Conservation (phyloP, 2,113 vertebrate genomes). For the Heteronetta atricapilla region DNA sequence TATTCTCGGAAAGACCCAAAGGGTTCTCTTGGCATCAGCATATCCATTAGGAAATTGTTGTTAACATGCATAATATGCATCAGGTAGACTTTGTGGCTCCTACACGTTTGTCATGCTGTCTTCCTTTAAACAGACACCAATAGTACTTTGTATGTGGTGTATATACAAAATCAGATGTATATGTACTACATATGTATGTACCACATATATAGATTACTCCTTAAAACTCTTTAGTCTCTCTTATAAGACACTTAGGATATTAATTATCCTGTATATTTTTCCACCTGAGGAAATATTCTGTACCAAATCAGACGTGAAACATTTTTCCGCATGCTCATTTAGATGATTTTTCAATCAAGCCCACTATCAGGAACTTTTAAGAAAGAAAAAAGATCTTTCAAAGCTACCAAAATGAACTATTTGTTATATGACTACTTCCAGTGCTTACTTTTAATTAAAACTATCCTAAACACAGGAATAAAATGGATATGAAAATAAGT, state of each 20-base stretch:
- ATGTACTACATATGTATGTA: neutral
- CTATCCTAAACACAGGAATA: neutral
- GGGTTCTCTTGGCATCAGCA: slow-evolving; percentile 2
- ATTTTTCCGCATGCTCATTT: neutral
- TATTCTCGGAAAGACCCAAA: slow-evolving; percentile 19
- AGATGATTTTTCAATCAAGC: slow-evolving; percentile 9
- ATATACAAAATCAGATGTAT: neutral
- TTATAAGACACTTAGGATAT: neutral
- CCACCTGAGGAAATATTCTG: neutral
- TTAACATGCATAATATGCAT: neutral
- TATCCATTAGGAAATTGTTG: neutral
- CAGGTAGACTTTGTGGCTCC: slow-evolving; percentile 9
- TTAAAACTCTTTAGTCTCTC: neutral
- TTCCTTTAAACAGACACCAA: neutral
- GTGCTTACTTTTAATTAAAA: slow-evolving; percentile 8
- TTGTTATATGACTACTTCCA: neutral
- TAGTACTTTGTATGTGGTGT: neutral
- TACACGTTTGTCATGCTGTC: neutral
- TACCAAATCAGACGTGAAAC: neutral
- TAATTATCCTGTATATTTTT: no score
- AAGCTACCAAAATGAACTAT: neutral
- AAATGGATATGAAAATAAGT: neutral
- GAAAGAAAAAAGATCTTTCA: neutral
- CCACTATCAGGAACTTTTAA: neutral
- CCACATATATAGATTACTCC: neutral